A percentile compares a stretch with the other conserved stretches of the same genome.
Evolutionary conservation across 2,113 vertebrate species (phyloP).

Genomic region (Mustela lutreola): DNA sequence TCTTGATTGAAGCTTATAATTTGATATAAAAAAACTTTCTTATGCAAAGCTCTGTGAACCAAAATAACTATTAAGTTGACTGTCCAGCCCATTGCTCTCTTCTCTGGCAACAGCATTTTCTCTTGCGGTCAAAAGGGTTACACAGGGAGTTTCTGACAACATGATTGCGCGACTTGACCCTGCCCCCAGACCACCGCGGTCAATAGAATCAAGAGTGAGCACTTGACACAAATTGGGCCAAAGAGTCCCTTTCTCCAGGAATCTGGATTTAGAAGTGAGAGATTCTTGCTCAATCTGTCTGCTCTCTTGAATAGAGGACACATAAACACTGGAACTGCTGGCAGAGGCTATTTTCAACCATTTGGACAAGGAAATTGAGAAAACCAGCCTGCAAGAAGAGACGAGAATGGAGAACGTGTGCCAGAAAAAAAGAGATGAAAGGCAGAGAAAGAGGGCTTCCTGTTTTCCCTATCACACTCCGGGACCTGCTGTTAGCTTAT

Average conservation of each 20-base stretch:
- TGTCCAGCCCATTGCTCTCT: not conserved
- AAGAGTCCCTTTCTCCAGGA: constrained; percentile 36
- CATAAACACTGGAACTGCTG: constrained; percentile 70
- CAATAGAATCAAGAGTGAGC: not conserved
- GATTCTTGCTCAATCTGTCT: constrained; percentile 72
- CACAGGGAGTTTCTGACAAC: not conserved
- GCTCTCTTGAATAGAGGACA: constrained; percentile 75
- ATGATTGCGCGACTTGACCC: not conserved
- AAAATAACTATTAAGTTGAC: not conserved
- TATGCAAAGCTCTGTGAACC: not conserved
- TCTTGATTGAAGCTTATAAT: not conserved
- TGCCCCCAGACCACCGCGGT: not conserved
- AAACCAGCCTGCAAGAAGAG: constrained; percentile 64
- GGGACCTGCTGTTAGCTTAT: not conserved
- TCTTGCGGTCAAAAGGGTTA: not conserved
- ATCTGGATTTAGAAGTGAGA: constrained; percentile 71
- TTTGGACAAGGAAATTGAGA: constrained; percentile 71
- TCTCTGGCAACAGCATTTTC: not conserved
- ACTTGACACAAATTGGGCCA: not conserved
- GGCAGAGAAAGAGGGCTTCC: constrained; percentile 27
- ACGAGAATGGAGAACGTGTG: constrained; percentile 56
- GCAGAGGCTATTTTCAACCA: constrained; percentile 78
- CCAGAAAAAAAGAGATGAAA: constrained; percentile 27
- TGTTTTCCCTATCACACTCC: not conserved
- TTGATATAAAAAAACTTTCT: constrained; percentile 13